Conservation (phyloP, 2,888 invertebrate species). For the Torymus auratus region DNA sequence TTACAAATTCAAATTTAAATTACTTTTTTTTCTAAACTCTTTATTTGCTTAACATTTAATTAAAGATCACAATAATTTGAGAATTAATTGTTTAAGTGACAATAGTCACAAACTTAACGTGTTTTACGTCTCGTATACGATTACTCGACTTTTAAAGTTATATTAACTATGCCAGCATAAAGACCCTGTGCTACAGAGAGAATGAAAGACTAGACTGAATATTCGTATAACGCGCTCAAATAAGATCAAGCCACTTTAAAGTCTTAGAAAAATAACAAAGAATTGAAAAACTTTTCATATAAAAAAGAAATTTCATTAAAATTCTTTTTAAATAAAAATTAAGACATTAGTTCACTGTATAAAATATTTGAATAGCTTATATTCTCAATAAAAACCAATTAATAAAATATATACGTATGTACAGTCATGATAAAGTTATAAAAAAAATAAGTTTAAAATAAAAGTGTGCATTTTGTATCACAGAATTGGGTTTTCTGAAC, state of each 20-base stretch:
- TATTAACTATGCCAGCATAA: constrained; percentile 54
- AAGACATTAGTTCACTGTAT: neutral
- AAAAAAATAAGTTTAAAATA: constrained; percentile 26
- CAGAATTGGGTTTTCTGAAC: constrained; percentile 51
- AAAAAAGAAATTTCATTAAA: neutral
- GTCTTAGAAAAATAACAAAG: constrained; percentile 27
- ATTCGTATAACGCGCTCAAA: constrained; percentile 32
- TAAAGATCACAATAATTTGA: constrained; percentile 64
- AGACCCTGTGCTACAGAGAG: constrained; percentile 54
- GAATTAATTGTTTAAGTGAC: constrained; percentile 66
- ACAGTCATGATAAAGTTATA: constrained; percentile 23
- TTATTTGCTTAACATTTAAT: constrained; percentile 66
- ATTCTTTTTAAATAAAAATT: neutral
- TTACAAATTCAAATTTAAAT: neutral
- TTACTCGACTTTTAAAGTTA: constrained; percentile 47
- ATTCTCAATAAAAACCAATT: neutral
- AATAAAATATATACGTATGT: constrained; percentile 22
- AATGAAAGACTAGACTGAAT: constrained; percentile 58
- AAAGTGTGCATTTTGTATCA: constrained; percentile 42
- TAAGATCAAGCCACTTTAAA: constrained; percentile 50
- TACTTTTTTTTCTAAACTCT: constrained; percentile 59
- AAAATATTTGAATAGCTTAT: constrained; percentile 8
- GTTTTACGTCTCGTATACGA: constrained; percentile 45
- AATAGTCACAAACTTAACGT: constrained; percentile 68
- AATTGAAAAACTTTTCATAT: neutral